Base-by-base conservation (phyloP, 1,140 invertebrate genomes). In the Whitmania pigra region DNA sequence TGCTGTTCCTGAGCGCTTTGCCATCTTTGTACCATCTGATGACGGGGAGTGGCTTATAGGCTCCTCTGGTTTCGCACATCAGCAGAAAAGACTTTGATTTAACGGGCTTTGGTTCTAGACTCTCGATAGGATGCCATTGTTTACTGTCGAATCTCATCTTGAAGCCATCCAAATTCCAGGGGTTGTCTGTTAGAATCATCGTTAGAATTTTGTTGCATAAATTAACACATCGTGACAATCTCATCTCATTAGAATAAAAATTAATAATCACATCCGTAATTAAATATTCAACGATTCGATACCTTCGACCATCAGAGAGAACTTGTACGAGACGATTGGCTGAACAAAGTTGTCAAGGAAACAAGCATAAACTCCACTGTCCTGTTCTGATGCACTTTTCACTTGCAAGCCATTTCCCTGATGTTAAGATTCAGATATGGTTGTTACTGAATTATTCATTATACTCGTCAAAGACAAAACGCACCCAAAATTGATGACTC, bases 311-410 rank as follows among this genome's bases (percentile, higher is more conserved):
- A 72, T 72, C 13, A 74, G 71, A 29, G 70, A 63, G 53, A 74
- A 74, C 36, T 57, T 49, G 63, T 74, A 74, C 11, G 70, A 67
- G 40, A 74, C 73, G 40, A 74, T 70, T 17, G 73, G 73, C 29
- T 74, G 73, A 27, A 74, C 73, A 31, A 74, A 74, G 71, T 74
- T 74, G 25, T 74, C 73, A 6, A 74, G 70, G 53, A 71, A 74
- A 36, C 73, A 74, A 13, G 70, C 71, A 27, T 74, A 74, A 25
- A 74, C 67, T 15, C 73, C 73, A 22, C 70, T 74, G 71, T 74
- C 73, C n/a, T 27, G 43, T 57, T 74, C 73, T 5, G 70, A 71
- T 13, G 73, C 70, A 36, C 70, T 29, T 18, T 63, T 22, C 20
- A 74, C 53, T 29, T 53, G 53, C 71, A 74, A 49, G 15, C 73